Base-by-base conservation (phyloP, 2,113 vertebrate genomes). In the Corydoras maculifer region DNA sequence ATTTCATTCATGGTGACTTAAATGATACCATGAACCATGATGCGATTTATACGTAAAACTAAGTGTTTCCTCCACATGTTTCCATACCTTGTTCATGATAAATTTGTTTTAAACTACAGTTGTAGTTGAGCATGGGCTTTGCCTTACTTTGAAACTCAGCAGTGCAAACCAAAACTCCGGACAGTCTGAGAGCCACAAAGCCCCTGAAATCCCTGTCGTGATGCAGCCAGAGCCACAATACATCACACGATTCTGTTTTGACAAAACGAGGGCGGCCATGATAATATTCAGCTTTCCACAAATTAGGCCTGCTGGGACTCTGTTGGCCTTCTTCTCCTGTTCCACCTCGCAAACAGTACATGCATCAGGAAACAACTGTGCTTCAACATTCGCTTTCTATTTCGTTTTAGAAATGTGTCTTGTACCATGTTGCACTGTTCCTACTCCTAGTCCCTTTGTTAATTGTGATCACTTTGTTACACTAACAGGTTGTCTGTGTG, bases 381-480 rank as follows among this genome's bases (percentile, higher is more conserved):
- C 58, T 48, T 18, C 5, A 30, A 15, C 9, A 10, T 5, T 5
- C 51, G 8, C 4, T 50, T 18, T 51, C 57, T 59, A 18, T 55
- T 51, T 59, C 32, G 18, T 25, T 25, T 25, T 6, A 55, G 18
- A 10, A 57, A 30, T 53, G 30, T 58, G 18, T 65, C 29, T 58
- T 51, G 18, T 50, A 53, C 30, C 2, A 0, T 65, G n/a, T 8
- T 15, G 3, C 18, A 43, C 8, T 53, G n/a, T 53, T 53, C 64
- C 29, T 53, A 15, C 31, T 29, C 35, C 7, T 3, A 9, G 15
- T 29, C 31, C 58, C 11, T 49, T 32, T 18, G 75, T 71, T 84
- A 85, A 87, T 84, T 82, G 75, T 83, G 75, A 84, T 82, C 75
- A 77, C 76, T 83, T 77, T 78, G 81, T 83, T 84, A 70, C 62